Evolutionary conservation across 2,113 vertebrate genomes (phyloP), one percentile per base, ranked within the genome.

Genomic region (Arenaria interpres): DNA sequence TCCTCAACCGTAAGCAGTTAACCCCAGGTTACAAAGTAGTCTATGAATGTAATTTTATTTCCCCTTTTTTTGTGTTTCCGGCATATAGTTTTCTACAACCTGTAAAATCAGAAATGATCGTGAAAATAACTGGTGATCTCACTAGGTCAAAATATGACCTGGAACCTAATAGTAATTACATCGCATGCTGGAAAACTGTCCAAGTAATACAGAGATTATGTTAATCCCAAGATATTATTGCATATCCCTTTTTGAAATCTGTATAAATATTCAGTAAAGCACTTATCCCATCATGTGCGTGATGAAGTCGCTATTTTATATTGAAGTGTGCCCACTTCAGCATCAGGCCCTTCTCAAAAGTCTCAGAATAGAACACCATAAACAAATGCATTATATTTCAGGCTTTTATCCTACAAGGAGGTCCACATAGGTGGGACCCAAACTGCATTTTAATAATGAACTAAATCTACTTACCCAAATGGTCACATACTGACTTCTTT

Each of bases 91-190:
- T 91, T 83, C 67, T 83, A 90, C 30, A 91, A 88, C n/a, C 32
- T 62, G 19, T 48, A 85, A 76, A 78, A 85, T 81, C 16, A 64
- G 84, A 92, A 91, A 56, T 41, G 4, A 75, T 68, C 4, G 6
- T 54, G 63, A 92, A 95, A 94, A 90, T 78, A 85, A 88, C 28
- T 50, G 9, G 22, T 81, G 72, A 90, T n/a, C 59, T 90, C 88
- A 82, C 21, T 41, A 64, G 66, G 51, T 72, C 81, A 93, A 93
- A 95, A 81, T 46, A 71, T n/a, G 41, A 94, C 82, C 63, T 54
- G 79, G 45, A 93, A 95, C 22, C 62, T 88, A 95, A 68, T 9
- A 56, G 63, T 66, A 94, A 88, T 93, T 89, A 83, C 63, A 88
- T 91, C 78, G 66, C 53, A 69, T 33, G 73, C n/a, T 71, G 82